Evolutionary conservation across 92 coral and sea anemone species (phyloP).

Genomic region (Plumapathes pennacea): DNA sequence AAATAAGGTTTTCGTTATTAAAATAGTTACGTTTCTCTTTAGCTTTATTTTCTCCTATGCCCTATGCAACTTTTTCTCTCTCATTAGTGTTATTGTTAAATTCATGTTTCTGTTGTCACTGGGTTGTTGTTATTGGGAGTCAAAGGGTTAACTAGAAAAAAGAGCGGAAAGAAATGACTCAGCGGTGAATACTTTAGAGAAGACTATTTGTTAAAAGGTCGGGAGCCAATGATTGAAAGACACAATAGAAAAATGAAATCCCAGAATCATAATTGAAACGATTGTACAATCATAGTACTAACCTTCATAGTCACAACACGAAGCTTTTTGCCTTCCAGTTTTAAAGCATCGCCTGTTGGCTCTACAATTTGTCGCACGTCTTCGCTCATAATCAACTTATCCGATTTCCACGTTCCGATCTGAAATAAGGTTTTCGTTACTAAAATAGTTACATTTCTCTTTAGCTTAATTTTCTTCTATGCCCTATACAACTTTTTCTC

Average conservation of each 20-base stretch:
- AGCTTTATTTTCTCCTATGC: too few relatives aligned
- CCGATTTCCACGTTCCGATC: conserved; percentile 27
- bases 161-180: neutral
- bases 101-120: too few relatives aligned
- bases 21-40: neutral
- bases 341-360: neutral
- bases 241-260: too few relatives aligned
- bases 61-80: too few relatives aligned
- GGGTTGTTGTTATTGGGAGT: too few relatives aligned
- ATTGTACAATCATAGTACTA: neutral
- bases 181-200: neutral
- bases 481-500: too few relatives aligned
- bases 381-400: neutral
- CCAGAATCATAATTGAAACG: too few relatives aligned
- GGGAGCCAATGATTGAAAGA: too few relatives aligned
- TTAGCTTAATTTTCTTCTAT: too few relatives aligned
- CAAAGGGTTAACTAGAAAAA: neutral
- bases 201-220: neutral
- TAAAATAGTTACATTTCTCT: neutral
- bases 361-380: conserved; percentile 3
- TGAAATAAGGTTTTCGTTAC: too few relatives aligned
- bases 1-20: too few relatives aligned
- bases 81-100: too few relatives aligned
- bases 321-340: conserved; percentile 15
- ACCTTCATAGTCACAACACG: conserved; percentile 14